These are phyloP conservation scores for Mormyrus lacerda DNA, from an alignment of 2,113 vertebrate genomes.

Conservation along the genomic window DNA sequence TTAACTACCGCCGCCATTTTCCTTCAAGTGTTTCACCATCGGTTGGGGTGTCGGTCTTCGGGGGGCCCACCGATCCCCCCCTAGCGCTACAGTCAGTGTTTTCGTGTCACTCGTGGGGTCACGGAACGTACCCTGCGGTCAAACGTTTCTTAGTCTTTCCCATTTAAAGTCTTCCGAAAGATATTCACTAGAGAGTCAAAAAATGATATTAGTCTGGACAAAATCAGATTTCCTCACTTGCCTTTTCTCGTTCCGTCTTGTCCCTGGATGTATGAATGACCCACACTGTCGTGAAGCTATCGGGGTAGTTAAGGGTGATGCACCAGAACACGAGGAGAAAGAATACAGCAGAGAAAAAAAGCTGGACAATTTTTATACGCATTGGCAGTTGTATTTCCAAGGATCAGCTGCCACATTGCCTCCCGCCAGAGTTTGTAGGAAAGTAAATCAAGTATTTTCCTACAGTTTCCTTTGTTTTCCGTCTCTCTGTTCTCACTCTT, in stretches of 20 bases:
- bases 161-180: background rate
- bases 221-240: background rate
- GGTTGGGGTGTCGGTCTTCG: background rate
- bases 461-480: background rate
- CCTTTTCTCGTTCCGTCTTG: no score
- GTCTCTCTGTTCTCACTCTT: background rate
- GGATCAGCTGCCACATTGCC: background rate
- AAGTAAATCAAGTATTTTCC: slow-evolving; percentile 1
- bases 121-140: background rate
- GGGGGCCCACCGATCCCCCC: background rate
- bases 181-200: background rate
- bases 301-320: background rate
- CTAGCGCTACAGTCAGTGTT: background rate
- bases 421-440: background rate
- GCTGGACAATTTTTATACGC: background rate
- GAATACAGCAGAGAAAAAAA: background rate
- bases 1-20: background rate
- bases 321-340: background rate
- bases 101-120: background rate
- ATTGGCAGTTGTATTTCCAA: background rate
- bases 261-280: background rate
- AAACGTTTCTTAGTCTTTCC: background rate
- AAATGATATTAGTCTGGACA: background rate
- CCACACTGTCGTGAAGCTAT: no score
- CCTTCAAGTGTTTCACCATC: background rate